These are phyloP conservation scores for Corythornis cristatus DNA, from an alignment of 2,113 vertebrate genomes.

Conservation along the genomic window DNA sequence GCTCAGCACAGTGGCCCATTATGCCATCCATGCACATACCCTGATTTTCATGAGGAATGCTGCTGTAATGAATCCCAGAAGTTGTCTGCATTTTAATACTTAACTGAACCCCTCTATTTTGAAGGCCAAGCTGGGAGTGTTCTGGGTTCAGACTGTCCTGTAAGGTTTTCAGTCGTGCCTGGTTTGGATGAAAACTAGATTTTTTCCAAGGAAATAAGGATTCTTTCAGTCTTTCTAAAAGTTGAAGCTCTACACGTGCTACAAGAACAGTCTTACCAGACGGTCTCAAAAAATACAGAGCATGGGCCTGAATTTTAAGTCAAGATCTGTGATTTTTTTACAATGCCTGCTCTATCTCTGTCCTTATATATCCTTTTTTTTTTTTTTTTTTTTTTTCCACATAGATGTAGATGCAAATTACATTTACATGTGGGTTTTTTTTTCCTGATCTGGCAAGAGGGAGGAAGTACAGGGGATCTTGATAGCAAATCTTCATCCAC, in stretches of 20 bases:
- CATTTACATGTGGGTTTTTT: neutral
- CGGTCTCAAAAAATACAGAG: neutral
- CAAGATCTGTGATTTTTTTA: neutral
- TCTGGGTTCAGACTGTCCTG: neutral
- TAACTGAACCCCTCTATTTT: neutral
- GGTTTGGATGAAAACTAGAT: neutral
- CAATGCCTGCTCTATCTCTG: neutral
- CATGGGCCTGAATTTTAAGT: neutral
- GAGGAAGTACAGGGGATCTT: neutral
- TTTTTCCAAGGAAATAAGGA: neutral
- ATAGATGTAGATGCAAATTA: neutral
- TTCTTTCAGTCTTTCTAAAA: neutral
- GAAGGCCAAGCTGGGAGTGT: neutral
- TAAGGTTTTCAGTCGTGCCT: neutral
- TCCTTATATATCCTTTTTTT: neutral
- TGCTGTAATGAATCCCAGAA: slow-evolving; percentile 19
- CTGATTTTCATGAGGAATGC: neutral
- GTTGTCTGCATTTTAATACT: neutral
- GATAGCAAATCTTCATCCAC: neutral
- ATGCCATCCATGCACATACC: neutral
- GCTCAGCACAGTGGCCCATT: neutral
- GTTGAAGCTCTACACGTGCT: rapidly evolving
- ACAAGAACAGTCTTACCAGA: neutral
- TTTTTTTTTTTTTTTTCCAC: neutral
- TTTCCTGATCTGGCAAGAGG: neutral